A percentile compares a stretch with the other conserved stretches of the same genome.
These are phyloP conservation scores for Salmo trutta DNA, from an alignment of 2,797 vertebrate species.

Conservation along the genomic window DNA sequence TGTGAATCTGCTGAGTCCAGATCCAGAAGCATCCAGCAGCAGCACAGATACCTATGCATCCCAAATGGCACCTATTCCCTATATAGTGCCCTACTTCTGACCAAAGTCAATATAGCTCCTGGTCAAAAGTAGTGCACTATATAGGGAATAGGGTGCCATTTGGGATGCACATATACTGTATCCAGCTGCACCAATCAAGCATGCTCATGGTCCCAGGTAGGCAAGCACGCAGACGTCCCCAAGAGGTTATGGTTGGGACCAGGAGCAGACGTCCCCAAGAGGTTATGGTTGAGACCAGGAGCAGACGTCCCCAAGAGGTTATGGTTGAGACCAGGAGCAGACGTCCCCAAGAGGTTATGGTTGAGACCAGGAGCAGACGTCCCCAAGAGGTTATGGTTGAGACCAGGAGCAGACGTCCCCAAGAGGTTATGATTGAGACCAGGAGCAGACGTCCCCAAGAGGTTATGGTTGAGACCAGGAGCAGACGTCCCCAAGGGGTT, in stretches of 20 bases:
- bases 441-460: no score
- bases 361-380: no score
- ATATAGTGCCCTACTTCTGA: neutral
- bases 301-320: no score
- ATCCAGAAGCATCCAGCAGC: neutral
- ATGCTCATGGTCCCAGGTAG: neutral
- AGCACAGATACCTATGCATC: neutral
- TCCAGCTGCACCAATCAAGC: neutral
- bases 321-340: no score
- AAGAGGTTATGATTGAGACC: no score
- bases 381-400: no score
- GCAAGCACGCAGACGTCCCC: neutral
- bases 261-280: neutral
- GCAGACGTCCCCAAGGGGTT: no score
- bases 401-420: no score
- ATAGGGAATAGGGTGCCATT: neutral
- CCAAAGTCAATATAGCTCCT: neutral
- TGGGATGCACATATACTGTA: neutral
- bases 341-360: no score
- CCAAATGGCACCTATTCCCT: neutral
- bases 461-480: no score
- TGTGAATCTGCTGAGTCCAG: conserved; percentile 10
- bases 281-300: no score
- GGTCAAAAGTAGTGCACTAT: neutral
- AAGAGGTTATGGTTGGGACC: neutral